These are phyloP conservation scores for Rambutsinella grinnellia DNA, from an alignment of 2,888 invertebrate species.

Conservation along the genomic window DNA sequence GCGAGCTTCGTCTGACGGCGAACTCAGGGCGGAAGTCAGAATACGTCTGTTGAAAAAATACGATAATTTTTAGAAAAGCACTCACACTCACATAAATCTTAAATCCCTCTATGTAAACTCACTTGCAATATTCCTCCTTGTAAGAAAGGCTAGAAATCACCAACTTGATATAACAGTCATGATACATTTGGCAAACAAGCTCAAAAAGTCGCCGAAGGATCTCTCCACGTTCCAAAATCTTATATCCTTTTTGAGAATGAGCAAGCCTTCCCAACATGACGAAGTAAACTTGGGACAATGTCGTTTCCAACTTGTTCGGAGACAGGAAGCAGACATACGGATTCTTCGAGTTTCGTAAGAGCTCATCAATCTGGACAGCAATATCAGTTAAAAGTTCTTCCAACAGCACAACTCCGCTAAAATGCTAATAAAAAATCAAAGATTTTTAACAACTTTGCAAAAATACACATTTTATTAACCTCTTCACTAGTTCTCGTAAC, in stretches of 20 bases:
- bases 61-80: not conserved
- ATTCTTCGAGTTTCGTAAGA: slow-evolving; percentile 79
- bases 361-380: slow-evolving; percentile 77
- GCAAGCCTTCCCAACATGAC: slow-evolving; percentile 88
- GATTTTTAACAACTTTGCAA: slow-evolving; percentile 57
- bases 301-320: slow-evolving; percentile 88
- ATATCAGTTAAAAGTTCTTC: slow-evolving; percentile 87
- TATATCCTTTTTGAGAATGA: slow-evolving; percentile 71
- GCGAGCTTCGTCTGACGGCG: slow-evolving; percentile 73
- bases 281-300: slow-evolving; percentile 95
- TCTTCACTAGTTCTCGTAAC: slow-evolving; percentile 54
- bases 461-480: slow-evolving; percentile 27
- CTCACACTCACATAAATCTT: not conserved
- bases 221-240: slow-evolving; percentile 83
- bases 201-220: slow-evolving; percentile 58
- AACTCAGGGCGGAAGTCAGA: slow-evolving; percentile 72
- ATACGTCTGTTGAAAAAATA: slow-evolving; percentile 70
- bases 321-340: slow-evolving; percentile 90
- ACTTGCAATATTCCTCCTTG: slow-evolving; percentile 69
- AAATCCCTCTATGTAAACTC: slow-evolving; percentile 24
- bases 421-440: slow-evolving; percentile 53
- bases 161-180: slow-evolving; percentile 93
- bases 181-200: slow-evolving; percentile 76
- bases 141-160: slow-evolving; percentile 94
- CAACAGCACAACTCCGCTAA: slow-evolving; percentile 71